Base-by-base conservation (phyloP, 2,797 vertebrate species). In the Hylomyscus alleni region DNA sequence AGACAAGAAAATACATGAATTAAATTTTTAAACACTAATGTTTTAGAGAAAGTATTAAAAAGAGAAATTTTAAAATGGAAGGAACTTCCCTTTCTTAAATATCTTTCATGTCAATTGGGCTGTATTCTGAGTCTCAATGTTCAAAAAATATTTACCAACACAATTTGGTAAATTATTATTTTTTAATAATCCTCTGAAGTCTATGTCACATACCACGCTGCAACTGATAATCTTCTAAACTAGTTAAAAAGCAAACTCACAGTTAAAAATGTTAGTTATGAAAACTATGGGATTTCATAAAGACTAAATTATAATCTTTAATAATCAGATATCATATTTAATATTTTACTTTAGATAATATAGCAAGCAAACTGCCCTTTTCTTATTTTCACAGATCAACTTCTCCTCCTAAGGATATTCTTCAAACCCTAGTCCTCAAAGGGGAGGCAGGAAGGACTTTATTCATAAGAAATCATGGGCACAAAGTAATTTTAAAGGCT, bases 21-120 rank as follows among this genome's bases (percentile, higher is more conserved):
- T 26, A 93, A 29, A 94, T 80, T 20, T 77, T 62, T 31, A 19
- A 31, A 84, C 62, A 83, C 62, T 78, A 83, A 14, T 85, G n/a
- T 47, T 3, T 83, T 76, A 22, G 44, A 93, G 62, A 94, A 95
- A 62, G 54, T 37, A 56, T 40, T 89, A 65, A 93, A 73, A 92
- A 62, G 20, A 96, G 29, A 67, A 80, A 65, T 15, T 50, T 90
- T 20, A 86, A 92, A 54, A 81, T 78, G 29, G 84, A 96, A 94
- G 89, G 17, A n/a, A 60, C 22, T 81, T 91, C 5, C 50, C 44
- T 96, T 87, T 93, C 54, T 31, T 77, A 72, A 92, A 47, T 73
- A 6, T 78, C 89, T 95, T 80, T 85, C 29, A 93, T 89, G 77
- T 54, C 65, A 47, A 37, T 58, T 90, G 86, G 26, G 44, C 58